Evolutionary conservation across 2,113 vertebrate genomes (phyloP).

Genomic region (Indri indri): DNA sequence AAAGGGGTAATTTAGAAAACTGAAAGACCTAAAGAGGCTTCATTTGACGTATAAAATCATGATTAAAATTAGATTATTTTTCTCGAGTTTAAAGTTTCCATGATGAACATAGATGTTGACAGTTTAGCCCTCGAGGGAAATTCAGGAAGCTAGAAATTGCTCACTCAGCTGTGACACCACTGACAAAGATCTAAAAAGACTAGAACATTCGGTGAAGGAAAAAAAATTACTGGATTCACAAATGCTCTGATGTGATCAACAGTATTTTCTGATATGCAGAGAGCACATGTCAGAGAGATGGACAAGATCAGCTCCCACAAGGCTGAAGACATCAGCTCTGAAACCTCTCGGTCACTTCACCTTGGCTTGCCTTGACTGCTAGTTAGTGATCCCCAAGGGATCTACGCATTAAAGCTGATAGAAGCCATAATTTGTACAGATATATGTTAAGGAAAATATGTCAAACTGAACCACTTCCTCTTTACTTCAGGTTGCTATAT

Average conservation of each 20-base stretch:
- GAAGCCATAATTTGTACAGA: not conserved
- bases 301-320: not conserved
- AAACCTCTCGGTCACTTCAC: not conserved
- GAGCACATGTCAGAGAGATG: not conserved
- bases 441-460: not conserved
- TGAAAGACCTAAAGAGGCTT: not conserved
- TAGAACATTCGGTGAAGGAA: slow-evolving; percentile 34
- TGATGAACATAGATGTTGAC: slow-evolving; percentile 61
- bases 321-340: not conserved
- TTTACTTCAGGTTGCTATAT: not conserved
- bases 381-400: not conserved
- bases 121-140: slow-evolving; percentile 44
- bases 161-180: slow-evolving; percentile 51
- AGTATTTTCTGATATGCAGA: slow-evolving; percentile 41
- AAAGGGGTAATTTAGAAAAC: not conserved
- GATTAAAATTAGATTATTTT: slow-evolving; percentile 44
- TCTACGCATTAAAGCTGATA: not conserved
- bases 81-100: slow-evolving; percentile 8
- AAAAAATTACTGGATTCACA: slow-evolving; percentile 20
- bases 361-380: not conserved
- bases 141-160: slow-evolving; percentile 34
- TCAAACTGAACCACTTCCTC: not conserved
- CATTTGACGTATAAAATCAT: not conserved
- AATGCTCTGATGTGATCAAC: slow-evolving; percentile 25
- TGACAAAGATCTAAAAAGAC: slow-evolving; percentile 57